phyloP scores from a whole-genome alignment of 2,113 vertebrate genomes.

The Coturnix japonica region DNA sequence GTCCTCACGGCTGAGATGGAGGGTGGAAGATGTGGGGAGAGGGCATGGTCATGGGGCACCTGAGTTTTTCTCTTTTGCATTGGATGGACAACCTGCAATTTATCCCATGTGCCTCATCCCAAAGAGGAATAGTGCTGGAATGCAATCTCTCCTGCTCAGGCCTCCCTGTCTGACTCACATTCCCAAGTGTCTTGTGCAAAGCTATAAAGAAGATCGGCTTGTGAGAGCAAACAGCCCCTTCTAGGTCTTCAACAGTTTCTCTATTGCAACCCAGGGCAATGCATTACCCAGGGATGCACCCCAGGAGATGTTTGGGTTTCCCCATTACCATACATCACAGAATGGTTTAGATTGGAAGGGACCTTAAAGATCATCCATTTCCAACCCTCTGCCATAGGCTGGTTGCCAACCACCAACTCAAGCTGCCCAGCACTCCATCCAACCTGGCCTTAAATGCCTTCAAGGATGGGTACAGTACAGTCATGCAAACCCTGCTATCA shows the following conservation, averaged over 20 bases:
- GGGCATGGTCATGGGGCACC: background rate
- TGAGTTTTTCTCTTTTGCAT: background rate
- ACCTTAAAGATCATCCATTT: too few species aligned
- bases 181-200: background rate
- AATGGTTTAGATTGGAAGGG: too few species aligned
- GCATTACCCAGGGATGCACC: background rate
- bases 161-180: background rate
- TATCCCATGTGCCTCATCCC: fast-evolving
- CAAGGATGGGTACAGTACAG: background rate
- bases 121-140: background rate
- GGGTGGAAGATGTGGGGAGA: background rate
- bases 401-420: too few species aligned
- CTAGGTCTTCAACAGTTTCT: background rate
- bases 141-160: background rate
- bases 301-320: background rate
- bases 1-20: background rate
- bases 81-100: background rate
- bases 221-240: background rate
- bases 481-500: background rate
- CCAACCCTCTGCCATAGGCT: too few species aligned
- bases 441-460: too few species aligned
- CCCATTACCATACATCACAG: background rate
- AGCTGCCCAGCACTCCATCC: too few species aligned
- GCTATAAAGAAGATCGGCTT: background rate
- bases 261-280: background rate